A percentile compares a stretch with the other conserved stretches of the same genome.
Conservation (phyloP, 2,113 vertebrate species). For the Pedionomus torquatus region DNA sequence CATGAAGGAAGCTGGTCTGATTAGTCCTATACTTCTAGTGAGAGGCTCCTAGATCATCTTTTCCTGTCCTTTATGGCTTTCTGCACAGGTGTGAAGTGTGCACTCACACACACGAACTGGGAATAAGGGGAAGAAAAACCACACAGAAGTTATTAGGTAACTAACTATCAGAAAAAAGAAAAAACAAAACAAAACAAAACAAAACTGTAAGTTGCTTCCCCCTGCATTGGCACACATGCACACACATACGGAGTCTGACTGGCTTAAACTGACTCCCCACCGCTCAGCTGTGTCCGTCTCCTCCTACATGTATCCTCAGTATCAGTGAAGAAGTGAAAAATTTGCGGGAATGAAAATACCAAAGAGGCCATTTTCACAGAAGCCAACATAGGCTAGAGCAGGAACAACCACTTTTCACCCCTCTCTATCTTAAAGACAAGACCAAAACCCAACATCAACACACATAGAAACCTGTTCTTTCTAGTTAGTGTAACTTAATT, state of each 20-base stretch:
- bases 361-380: background rate
- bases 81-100: background rate
- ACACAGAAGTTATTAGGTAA: background rate
- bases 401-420: background rate
- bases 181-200: too few species aligned
- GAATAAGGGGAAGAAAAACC: rapidly evolving
- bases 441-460: background rate
- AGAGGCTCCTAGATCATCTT: background rate
- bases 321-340: background rate
- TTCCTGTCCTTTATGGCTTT: background rate
- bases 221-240: too few species aligned
- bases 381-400: background rate
- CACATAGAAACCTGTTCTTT: background rate
- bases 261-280: background rate
- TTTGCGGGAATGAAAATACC: background rate
- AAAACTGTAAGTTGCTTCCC: background rate
- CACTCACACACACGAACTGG: background rate
- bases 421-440: background rate
- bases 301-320: background rate
- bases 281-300: too few species aligned
- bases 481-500: background rate
- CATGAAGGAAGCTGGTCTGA: background rate
- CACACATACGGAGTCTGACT: too few species aligned
- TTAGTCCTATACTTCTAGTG: background rate
- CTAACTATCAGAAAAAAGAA: background rate